Conservation (phyloP, 2,888 invertebrate genomes). For the Keiferia lycopersicella region DNA sequence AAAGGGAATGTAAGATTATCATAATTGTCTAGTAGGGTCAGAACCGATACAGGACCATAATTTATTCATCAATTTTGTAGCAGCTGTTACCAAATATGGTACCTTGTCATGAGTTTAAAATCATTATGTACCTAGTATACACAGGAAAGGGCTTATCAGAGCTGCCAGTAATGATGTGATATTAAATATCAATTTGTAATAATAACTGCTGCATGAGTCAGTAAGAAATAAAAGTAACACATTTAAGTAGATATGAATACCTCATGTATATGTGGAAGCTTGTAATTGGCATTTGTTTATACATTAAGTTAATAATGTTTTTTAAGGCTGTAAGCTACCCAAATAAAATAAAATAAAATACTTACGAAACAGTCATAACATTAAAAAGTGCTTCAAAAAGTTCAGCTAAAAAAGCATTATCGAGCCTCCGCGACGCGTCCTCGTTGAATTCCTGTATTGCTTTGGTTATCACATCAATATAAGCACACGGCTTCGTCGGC, state of each 20-base stretch:
- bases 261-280: no score
- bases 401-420: slow-evolving; percentile 57
- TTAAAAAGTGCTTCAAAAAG: slow-evolving; percentile 70
- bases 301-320: no score
- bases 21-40: background rate
- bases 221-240: background rate
- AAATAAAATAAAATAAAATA: slow-evolving; percentile 39
- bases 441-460: slow-evolving; percentile 82
- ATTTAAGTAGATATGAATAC: no score
- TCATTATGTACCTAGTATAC: slow-evolving; percentile 20
- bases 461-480: slow-evolving; percentile 85
- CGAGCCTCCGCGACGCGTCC: slow-evolving; percentile 65
- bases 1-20: slow-evolving; percentile 27
- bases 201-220: background rate
- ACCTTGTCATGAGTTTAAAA: slow-evolving; percentile 21
- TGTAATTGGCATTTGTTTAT: no score
- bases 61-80: slow-evolving; percentile 13
- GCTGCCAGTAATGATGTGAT: background rate
- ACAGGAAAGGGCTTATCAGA: slow-evolving; percentile 17
- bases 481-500: slow-evolving; percentile 90
- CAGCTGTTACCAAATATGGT: slow-evolving; percentile 7
- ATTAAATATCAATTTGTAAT: slow-evolving; percentile 4
- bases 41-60: no score
- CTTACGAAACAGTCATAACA: slow-evolving; percentile 81
- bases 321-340: no score